A percentile compares a stretch with the other conserved stretches of the same genome.
Evolutionary conservation across 2,888 invertebrate species (phyloP).

Genomic region (Strigamia transsilvanica): DNA sequence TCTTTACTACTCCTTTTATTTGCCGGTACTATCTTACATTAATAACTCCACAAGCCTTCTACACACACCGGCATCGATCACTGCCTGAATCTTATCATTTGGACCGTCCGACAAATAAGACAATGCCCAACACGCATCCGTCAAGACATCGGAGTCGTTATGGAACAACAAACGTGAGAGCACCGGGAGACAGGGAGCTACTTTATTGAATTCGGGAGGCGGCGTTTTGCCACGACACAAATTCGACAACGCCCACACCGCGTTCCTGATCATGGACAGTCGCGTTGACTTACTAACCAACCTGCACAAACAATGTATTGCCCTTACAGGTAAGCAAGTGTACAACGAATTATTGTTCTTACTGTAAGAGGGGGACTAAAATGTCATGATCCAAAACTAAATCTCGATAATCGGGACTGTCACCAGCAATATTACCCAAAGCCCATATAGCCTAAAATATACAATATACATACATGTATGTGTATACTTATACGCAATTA

Average conservation of each 20-base stretch:
- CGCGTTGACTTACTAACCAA: conserved; percentile 81
- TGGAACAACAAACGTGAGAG: conserved; percentile 87
- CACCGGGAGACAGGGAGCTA: conserved; percentile 83
- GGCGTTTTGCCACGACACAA: conserved; percentile 97
- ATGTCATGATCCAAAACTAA: conserved; percentile 86
- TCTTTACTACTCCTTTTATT: not conserved
- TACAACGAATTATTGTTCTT: conserved; percentile 64
- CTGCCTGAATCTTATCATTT: conserved; percentile 96
- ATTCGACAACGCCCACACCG: conserved; percentile 98
- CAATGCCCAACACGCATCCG: conserved; percentile 96
- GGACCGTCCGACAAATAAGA: conserved; percentile 96
- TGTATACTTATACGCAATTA: too few relatives aligned
- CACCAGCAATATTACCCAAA: conserved; percentile 95
- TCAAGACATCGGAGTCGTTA: conserved; percentile 85
- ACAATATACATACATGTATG: not conserved
- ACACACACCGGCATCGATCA: conserved; percentile 94
- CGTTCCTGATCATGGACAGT: conserved; percentile 91
- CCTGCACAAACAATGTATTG: conserved; percentile 66
- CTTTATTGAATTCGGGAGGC: conserved; percentile 87
- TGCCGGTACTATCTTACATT: conserved; percentile 67
- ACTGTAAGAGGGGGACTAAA: conserved; percentile 86
- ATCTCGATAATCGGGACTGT: conserved; percentile 91
- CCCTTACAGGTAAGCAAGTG: not conserved
- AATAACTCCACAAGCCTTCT: conserved; percentile 76
- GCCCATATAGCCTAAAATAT: conserved; percentile 84